phyloP scores from a whole-genome alignment of 1,140 invertebrate genomes.

The Adoxophyes honmai region DNA sequence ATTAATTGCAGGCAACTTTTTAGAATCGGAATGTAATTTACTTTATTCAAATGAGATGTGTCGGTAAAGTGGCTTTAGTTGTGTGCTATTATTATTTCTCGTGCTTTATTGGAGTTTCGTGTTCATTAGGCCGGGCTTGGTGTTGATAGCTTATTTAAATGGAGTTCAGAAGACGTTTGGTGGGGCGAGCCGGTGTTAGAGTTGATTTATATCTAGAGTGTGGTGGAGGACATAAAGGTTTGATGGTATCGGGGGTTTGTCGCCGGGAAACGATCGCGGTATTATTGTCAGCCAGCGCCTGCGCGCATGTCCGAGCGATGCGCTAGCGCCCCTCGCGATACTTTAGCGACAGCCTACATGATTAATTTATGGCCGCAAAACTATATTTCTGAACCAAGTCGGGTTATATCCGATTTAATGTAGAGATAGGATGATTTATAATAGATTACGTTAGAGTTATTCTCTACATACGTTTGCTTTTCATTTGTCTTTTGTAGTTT shows the following conservation, averaged over 20 bases:
- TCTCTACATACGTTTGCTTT: too few relatives aligned
- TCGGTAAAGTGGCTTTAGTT: conserved; percentile 54
- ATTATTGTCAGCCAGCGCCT: conserved; percentile 50
- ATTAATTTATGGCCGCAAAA: conserved; percentile 72
- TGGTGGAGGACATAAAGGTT: conserved; percentile 51
- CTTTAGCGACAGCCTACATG: conserved; percentile 74
- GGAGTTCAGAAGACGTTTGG: conserved; percentile 51
- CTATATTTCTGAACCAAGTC: conserved; percentile 56
- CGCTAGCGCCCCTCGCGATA: conserved; percentile 58
- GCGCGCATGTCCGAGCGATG: conserved; percentile 58
- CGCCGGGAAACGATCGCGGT: conserved; percentile 66
- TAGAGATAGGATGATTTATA: conserved; percentile 71
- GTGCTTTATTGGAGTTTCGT: conserved; percentile 70
- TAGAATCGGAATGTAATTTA: conserved; percentile 61
- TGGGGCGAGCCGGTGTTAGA: conserved; percentile 41
- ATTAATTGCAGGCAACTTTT: conserved; percentile 63
- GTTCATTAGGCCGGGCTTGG: conserved; percentile 50
- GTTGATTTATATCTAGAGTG: conserved; percentile 63
- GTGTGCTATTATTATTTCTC: conserved; percentile 71
- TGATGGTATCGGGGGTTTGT: conserved; percentile 69
- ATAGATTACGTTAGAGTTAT: conserved; percentile 20
- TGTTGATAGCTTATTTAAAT: conserved; percentile 69
- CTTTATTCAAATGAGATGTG: conserved; percentile 68
- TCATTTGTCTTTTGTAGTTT: too few relatives aligned
- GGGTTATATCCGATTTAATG: conserved; percentile 68